phyloP scores from a whole-genome alignment of 1,140 invertebrate species.

The Stenopsyche tienmushanensis region DNA sequence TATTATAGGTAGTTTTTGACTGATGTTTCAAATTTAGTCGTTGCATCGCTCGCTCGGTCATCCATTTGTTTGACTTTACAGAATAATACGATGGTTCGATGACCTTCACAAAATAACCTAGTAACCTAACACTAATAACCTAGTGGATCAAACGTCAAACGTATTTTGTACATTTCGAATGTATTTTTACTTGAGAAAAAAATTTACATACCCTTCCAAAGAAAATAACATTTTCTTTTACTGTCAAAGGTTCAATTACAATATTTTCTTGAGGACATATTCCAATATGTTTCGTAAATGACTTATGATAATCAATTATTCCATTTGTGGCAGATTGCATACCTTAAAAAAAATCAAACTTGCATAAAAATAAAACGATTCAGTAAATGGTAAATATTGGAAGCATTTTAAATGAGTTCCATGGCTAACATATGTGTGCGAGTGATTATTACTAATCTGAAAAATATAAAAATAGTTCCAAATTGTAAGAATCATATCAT shows the following conservation, averaged over 20 bases:
- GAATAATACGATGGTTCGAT: not conserved
- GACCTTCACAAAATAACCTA: not conserved
- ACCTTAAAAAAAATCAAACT: slow-evolving; percentile 48
- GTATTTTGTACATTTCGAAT: not conserved
- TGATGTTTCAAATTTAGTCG: no score
- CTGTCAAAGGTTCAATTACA: slow-evolving; percentile 74
- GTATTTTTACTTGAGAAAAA: no score
- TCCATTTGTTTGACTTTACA: not conserved
- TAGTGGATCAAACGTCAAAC: not conserved
- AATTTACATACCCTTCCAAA: slow-evolving; percentile 67
- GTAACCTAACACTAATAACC: not conserved
- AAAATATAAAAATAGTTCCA: no score
- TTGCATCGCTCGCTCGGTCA: no score
- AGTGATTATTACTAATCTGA: no score
- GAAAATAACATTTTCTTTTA: slow-evolving; percentile 74
- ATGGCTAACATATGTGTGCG: no score
- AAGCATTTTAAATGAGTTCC: no score
- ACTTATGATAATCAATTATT: not conserved
- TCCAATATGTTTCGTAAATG: slow-evolving; percentile 59
- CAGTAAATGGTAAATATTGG: no score
- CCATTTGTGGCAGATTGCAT: slow-evolving; percentile 68
- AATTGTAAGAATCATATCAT: no score
- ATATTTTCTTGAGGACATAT: slow-evolving; percentile 84
- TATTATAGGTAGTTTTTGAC: no score
- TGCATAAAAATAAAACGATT: not conserved